Conservation (phyloP, 2,797 vertebrate genomes). For the Sphenodon punctatus region DNA sequence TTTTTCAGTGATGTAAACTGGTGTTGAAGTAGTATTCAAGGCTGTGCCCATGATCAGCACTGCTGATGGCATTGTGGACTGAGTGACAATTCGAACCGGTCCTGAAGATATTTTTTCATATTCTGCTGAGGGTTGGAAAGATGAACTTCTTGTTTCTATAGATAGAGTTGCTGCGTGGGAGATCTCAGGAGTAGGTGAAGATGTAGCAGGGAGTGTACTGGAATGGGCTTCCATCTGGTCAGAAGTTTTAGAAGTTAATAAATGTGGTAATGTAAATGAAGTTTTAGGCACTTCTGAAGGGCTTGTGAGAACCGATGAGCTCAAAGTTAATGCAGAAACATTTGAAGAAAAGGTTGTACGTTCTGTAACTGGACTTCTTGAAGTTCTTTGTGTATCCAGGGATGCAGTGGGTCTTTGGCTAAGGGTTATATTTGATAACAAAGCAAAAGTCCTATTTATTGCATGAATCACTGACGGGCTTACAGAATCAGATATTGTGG, state of each 20-base stretch:
- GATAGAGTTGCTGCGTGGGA: conserved; percentile 28
- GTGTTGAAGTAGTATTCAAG: conserved; percentile 37
- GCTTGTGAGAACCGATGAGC: neutral
- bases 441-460: neutral
- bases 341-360: neutral
- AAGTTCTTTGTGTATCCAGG: conserved; percentile 19
- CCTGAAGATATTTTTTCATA: conserved; percentile 15
- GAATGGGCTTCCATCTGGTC: conserved; percentile 18
- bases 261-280: neutral
- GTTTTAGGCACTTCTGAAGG: neutral
- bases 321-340: conserved; percentile 23
- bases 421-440: conserved; percentile 19
- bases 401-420: conserved; percentile 7
- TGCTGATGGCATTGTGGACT: neutral
- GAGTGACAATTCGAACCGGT: conserved; percentile 4
- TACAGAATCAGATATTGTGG: neutral
- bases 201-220: neutral
- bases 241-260: neutral
- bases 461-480: conserved; percentile 1
- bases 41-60: neutral
- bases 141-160: conserved; percentile 53
- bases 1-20: conserved; percentile 40
- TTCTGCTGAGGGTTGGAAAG: conserved; percentile 23
- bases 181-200: conserved; percentile 17
- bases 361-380: neutral